Base-by-base conservation (phyloP, 1,140 invertebrate genomes). In the Drosophila baimaii region DNA sequence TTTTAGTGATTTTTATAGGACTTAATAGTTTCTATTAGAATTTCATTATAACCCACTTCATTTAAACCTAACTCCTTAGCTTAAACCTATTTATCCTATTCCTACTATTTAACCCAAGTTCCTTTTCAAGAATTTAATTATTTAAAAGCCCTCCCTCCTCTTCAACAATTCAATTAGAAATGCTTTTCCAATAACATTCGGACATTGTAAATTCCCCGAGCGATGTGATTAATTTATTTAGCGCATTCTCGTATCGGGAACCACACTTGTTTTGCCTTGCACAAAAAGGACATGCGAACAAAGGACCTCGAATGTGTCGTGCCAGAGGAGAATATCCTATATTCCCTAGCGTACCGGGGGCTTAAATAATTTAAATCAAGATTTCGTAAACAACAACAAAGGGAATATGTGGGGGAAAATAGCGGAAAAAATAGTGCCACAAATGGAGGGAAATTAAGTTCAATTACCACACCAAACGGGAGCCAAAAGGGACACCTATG, bases 301-400 rank as follows among this genome's bases (percentile, higher is more conserved):
- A 52, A 47, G 73, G 56, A 64, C 78, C 75, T 64, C 57, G 62
- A 39, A 62, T 79, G 76, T 88, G 78, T 79, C 82, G 85, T 88
- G 82, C 66, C 54, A 79, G 51, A n/a, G 43, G 44, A 33, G 56
- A 55, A 55, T 73, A 54, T 54, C 19, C 61, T n/a, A 37, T 66
- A 73, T 61, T 37, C 58, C 64, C 62, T 31, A n/a, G 31, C 4
- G 47, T 21, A 15, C 29, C 12, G 27, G 39, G 39, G 39, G 57
- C 59, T 77, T 86, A 64, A 86, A 86, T 86, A 83, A 86, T 88
- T 86, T 77, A 88, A 82, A 88, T 83, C 79, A 35, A 70, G 83
- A 88, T 76, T 65, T 73, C 66, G 55, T 75, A 62, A 52, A 77
- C 61, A 75, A 70, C 70, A 65, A 73, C 54, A 52, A 49, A 19